Conservation (phyloP, 1,140 invertebrate species). For the Oedothorax gibbosus region DNA sequence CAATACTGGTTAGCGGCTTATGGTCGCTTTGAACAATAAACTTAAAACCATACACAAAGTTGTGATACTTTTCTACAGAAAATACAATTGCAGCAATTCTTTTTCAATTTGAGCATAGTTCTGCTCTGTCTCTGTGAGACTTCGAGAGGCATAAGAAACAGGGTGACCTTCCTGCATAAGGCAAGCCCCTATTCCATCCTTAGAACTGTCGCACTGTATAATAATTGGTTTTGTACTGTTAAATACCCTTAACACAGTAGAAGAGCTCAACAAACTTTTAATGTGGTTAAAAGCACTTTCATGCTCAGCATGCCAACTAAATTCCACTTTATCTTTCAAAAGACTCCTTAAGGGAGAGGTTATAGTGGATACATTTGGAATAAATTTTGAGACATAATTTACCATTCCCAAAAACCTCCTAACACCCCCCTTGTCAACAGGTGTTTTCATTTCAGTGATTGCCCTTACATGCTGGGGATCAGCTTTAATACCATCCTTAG, state of each 20-base stretch:
- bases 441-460: slow-evolving; percentile 40
- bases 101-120: slow-evolving; percentile 71
- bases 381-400: slow-evolving; percentile 46
- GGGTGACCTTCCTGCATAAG: slow-evolving; percentile 59
- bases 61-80: slow-evolving; percentile 68
- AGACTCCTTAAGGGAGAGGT: slow-evolving; percentile 28
- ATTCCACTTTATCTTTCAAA: slow-evolving; percentile 27
- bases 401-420: slow-evolving; percentile 35
- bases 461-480: slow-evolving; percentile 43
- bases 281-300: slow-evolving; percentile 3
- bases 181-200: slow-evolving; percentile 28
- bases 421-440: slow-evolving; percentile 34
- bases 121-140: slow-evolving; percentile 67
- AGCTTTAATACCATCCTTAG: slow-evolving; percentile 38
- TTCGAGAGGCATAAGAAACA: slow-evolving; percentile 69
- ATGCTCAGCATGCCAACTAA: slow-evolving; percentile 8
- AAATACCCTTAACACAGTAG: slow-evolving; percentile 46
- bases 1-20: slow-evolving; percentile 61
- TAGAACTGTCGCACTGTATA: slow-evolving; percentile 48
- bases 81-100: slow-evolving; percentile 71
- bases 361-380: slow-evolving; percentile 34
- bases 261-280: slow-evolving; percentile 12
- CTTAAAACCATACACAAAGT: slow-evolving; percentile 67
- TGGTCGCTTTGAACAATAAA: slow-evolving; percentile 67
- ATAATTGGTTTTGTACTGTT: not conserved